Evolutionary conservation across 1,140 invertebrate species (phyloP).

Genomic region (Trichogramma pretiosum): DNA sequence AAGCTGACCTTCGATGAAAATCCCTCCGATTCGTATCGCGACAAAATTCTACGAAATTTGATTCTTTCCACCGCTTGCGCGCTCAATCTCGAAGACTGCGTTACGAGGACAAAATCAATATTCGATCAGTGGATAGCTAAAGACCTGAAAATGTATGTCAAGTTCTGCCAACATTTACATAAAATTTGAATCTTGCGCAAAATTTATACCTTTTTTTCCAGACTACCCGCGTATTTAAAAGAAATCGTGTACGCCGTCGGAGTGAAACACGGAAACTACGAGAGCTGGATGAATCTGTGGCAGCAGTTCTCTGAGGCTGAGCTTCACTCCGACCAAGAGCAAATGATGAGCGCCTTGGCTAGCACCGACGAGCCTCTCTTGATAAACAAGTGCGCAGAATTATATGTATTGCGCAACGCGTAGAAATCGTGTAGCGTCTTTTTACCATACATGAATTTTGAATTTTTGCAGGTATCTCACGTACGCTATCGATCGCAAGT

Average conservation of each 20-base stretch:
- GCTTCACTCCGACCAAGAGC: slow-evolving; percentile 27
- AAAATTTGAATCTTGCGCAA: background rate
- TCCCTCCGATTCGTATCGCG: slow-evolving; percentile 6
- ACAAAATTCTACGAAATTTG: slow-evolving; percentile 22
- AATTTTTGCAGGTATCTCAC: slow-evolving; percentile 21
- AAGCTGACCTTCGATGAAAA: slow-evolving; percentile 20
- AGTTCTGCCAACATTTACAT: background rate
- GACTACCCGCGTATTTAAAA: slow-evolving; percentile 24
- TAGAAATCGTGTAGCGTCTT: background rate
- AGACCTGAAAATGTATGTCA: slow-evolving; percentile 19
- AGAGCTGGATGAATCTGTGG: slow-evolving; percentile 25
- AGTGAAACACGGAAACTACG: slow-evolving; percentile 16
- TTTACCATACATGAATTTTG: background rate
- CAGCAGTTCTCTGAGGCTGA: slow-evolving; percentile 19
- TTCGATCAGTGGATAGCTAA: slow-evolving; percentile 26
- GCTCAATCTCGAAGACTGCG: slow-evolving; percentile 23
- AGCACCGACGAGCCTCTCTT: slow-evolving; percentile 21
- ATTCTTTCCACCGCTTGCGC: slow-evolving; percentile 24
- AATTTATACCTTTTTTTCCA: slow-evolving; percentile 12
- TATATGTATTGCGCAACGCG: background rate
- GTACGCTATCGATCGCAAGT: slow-evolving; percentile 10
- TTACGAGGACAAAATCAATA: slow-evolving; percentile 19
- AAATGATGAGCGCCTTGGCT: slow-evolving; percentile 26
- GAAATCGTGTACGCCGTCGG: slow-evolving; percentile 28
- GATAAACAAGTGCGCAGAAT: slow-evolving; percentile 29